Evolutionary conservation across 2,888 invertebrate species (phyloP).

Genomic region (Ceramica pisi): DNA sequence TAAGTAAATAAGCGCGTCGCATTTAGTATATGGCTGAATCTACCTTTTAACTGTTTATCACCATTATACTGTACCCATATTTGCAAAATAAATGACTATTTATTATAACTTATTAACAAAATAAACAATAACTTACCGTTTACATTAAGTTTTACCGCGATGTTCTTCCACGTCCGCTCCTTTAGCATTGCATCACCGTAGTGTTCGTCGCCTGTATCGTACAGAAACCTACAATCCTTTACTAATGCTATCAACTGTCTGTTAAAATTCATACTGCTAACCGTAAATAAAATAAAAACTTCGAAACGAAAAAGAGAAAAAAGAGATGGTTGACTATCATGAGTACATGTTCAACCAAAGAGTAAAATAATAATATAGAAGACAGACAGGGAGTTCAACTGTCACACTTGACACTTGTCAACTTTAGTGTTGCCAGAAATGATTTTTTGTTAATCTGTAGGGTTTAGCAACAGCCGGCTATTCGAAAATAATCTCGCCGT

Average conservation of each 20-base stretch:
- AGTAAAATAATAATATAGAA: no score
- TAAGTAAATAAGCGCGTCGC: no score
- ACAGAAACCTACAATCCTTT: constrained; percentile 1
- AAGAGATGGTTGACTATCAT: no score
- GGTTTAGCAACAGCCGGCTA: no score
- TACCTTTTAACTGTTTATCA: no score
- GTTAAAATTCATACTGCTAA: constrained; percentile 22
- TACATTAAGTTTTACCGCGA: neutral
- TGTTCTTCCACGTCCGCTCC: constrained; percentile 14
- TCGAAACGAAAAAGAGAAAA: neutral
- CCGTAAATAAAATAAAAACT: neutral
- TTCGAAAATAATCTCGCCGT: no score
- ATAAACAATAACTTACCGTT: constrained; percentile 7
- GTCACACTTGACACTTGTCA: neutral
- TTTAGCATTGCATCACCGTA: neutral
- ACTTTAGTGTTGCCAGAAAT: neutral
- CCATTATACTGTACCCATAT: no score
- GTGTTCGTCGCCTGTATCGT: constrained; percentile 6
- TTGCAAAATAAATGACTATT: no score
- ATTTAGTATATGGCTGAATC: no score
- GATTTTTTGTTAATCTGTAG: no score
- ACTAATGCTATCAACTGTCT: constrained; percentile 30
- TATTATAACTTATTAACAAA: no score
- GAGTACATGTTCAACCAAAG: no score
- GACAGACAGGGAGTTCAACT: neutral